phyloP scores from a whole-genome alignment of 2,797 vertebrate species.

The Chloroceryle inda region DNA sequence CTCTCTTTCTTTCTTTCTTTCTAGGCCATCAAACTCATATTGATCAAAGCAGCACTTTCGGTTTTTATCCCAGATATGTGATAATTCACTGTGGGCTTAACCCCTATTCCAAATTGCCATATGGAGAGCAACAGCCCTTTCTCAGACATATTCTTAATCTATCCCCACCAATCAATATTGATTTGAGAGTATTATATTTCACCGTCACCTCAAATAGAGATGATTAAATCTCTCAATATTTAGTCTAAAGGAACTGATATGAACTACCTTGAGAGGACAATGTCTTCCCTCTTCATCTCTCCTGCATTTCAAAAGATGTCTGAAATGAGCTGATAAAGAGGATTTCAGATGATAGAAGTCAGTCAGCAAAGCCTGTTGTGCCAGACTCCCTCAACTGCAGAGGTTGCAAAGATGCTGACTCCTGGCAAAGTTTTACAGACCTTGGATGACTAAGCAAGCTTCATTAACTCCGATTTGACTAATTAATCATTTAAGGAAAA shows the following conservation, averaged over 20 bases:
- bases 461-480: constrained; percentile 65
- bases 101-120: neutral
- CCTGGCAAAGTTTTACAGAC: constrained; percentile 46
- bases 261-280: constrained; percentile 42
- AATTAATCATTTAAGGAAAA: constrained; percentile 56
- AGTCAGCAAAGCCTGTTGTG: neutral
- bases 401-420: constrained; percentile 55
- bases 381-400: constrained; percentile 1
- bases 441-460: constrained; percentile 57
- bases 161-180: neutral
- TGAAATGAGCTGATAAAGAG: constrained; percentile 60
- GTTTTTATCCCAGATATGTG: neutral
- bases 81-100: constrained; percentile 10
- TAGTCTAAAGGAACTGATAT: constrained; percentile 26
- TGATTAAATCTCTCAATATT: constrained; percentile 39
- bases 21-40: neutral
- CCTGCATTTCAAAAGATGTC: neutral
- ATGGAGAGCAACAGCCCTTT: neutral
- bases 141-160: neutral
- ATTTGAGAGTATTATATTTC: neutral
- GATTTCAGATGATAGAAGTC: constrained; percentile 29
- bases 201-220: constrained; percentile 40
- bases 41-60: neutral
- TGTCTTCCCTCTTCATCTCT: constrained; percentile 52
- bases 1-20: neutral